Evolutionary conservation across 2,113 vertebrate species (phyloP).

Genomic region (Salvelinus sp.): DNA sequence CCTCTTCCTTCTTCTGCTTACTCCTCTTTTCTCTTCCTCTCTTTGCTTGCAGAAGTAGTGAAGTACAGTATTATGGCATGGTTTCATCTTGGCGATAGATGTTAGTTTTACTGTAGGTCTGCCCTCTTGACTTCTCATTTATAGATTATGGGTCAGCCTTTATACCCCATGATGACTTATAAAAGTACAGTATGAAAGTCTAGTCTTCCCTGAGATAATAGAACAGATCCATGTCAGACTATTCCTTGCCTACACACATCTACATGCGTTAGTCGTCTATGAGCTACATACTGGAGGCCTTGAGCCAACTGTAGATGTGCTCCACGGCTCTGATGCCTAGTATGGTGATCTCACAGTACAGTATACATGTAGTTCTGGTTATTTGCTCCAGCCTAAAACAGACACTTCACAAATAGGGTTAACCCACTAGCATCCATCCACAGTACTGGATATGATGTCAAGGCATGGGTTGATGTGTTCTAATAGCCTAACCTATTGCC

Average conservation of each 20-base stretch:
- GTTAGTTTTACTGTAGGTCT: not conserved
- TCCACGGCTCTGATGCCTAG: not conserved
- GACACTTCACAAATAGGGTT: not conserved
- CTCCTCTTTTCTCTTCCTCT: not conserved
- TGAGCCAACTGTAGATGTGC: not conserved
- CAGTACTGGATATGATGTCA: not conserved
- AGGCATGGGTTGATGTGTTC: not conserved
- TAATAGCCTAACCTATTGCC: not conserved
- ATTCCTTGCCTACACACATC: not conserved
- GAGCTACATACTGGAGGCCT: not conserved
- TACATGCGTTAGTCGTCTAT: not conserved
- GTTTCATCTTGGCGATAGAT: not conserved
- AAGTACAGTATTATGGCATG: not conserved
- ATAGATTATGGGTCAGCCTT: not conserved
- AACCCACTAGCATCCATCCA: not conserved
- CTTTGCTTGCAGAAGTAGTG: not conserved
- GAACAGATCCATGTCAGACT: not conserved
- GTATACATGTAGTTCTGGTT: not conserved
- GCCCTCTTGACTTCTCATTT: not conserved
- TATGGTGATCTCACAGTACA: not conserved
- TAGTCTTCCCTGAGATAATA: not conserved
- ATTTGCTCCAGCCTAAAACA: not conserved
- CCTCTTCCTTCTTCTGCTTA: conserved; percentile 1
- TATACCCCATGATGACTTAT: not conserved
- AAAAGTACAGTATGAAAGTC: not conserved